phyloP scores from a whole-genome alignment of 2,113 vertebrate genomes.

The Emydura subglobosa region DNA sequence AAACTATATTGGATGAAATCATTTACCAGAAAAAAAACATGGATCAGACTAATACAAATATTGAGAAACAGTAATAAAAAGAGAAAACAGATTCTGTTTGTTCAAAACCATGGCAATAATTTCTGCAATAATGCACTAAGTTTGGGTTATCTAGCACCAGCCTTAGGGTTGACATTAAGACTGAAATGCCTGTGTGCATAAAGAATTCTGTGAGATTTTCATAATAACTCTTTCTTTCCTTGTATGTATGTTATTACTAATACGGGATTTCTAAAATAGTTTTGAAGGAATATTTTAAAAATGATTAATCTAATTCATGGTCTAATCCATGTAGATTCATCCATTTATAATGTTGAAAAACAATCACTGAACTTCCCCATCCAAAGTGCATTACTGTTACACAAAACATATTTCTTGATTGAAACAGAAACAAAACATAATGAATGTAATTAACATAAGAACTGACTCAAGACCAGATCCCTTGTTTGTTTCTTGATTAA shows the following conservation, averaged over 20 bases:
- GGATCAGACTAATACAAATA: not conserved
- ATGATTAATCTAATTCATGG: not conserved
- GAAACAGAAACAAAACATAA: not conserved
- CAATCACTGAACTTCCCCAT: not conserved
- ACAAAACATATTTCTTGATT: not conserved
- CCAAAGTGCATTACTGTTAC: not conserved
- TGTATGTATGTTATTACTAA: not conserved
- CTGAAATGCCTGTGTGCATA: not conserved
- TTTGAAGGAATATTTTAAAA: not conserved
- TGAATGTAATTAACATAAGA: not conserved
- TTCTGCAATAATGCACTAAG: not conserved
- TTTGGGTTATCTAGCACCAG: not conserved
- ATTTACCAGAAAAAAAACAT: not conserved
- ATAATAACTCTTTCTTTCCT: not conserved
- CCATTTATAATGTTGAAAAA: not conserved
- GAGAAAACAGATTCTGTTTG: not conserved
- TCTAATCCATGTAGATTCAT: not conserved
- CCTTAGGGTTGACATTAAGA: not conserved
- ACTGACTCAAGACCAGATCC: not conserved
- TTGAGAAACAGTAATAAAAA: not conserved
- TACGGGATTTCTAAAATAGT: not conserved
- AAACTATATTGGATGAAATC: not conserved
- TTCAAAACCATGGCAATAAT: not conserved
- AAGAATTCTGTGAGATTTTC: not conserved
- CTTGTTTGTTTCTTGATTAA: not conserved